These are phyloP conservation scores for Cheilinus undulatus DNA, from an alignment of 2,113 vertebrate genomes.

Conservation along the genomic window DNA sequence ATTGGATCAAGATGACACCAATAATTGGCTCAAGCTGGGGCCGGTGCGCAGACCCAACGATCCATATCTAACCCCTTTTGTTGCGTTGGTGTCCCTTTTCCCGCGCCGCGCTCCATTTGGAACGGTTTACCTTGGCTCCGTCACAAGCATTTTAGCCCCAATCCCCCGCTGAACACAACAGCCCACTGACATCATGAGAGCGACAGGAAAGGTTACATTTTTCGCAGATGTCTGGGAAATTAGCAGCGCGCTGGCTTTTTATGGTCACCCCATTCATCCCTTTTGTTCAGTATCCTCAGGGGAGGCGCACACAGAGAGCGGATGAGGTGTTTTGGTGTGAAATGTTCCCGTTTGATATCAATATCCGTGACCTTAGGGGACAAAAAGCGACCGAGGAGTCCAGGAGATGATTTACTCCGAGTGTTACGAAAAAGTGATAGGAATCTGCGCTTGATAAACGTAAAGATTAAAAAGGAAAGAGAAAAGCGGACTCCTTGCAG, in stretches of 20 bases:
- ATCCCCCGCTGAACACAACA: conserved; percentile 91
- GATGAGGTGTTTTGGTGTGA: conserved; percentile 70
- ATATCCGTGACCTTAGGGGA: conserved; percentile 39
- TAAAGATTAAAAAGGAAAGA: conserved; percentile 27
- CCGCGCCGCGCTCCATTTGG: conserved; percentile 95
- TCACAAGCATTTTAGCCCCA: conserved; percentile 96
- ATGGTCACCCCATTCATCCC: conserved; percentile 63
- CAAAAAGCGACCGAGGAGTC: conserved; percentile 40
- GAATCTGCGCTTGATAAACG: conserved; percentile 35
- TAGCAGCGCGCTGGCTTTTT: conserved; percentile 63
- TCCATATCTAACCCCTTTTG: conserved; percentile 93
- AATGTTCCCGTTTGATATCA: conserved; percentile 67
- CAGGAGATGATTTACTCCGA: conserved; percentile 54
- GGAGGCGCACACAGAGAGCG: conserved; percentile 26
- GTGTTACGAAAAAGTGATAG: conserved; percentile 23
- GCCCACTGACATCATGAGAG: conserved; percentile 95
- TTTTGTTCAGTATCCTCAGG: conserved; percentile 45
- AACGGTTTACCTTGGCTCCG: conserved; percentile 98
- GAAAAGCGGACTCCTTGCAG: conserved; percentile 13
- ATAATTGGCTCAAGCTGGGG: conserved; percentile 99
- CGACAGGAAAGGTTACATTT: conserved; percentile 82
- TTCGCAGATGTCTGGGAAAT: conserved; percentile 84
- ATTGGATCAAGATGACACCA: conserved; percentile 99
- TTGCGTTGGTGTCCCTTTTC: conserved; percentile 92
- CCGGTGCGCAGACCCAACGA: conserved; percentile 92